Evolutionary conservation across 2,797 vertebrate genomes (phyloP), one percentile per base, ranked within the genome.

Genomic region (Gymnodraco acuticeps): DNA sequence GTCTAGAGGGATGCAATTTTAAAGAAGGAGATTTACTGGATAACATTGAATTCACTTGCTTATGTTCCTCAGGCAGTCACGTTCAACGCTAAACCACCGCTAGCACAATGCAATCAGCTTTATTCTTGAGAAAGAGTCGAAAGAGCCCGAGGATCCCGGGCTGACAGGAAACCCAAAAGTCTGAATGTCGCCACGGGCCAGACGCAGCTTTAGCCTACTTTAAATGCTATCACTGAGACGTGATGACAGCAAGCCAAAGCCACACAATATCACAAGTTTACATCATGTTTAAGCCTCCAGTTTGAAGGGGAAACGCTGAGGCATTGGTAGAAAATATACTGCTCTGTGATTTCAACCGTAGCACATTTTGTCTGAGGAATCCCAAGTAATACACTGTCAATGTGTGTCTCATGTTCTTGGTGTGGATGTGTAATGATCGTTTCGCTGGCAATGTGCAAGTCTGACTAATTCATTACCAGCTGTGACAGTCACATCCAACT

Each of bases 391-490:
- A 75, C 16, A 70, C 75, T 80, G 78, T 69, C 67, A 67, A 63
- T 73, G 82, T 41, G 46, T 52, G 82, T 81, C 86, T 88, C 75
- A 53, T 82, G 86, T 84, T 86, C 71, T 61, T 68, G 23, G 80
- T 62, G 84, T 79, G 83, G 74, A 85, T 70, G 85, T 58, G 87
- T 85, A 77, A 72, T 75, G 78, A 86, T 74, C 75, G 87, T 91
- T 82, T 85, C 19, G 43, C 64, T 80, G 80, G 77, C 78, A 71
- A 75, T 19, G 61, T 70, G 74, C 41, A 62, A 47, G 63, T 87
- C 82, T 89, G 84, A 90, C 81, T 87, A 83, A 92, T 87, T 87
- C 83, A 86, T 85, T 80, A 84, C 55, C 38, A 70, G 64, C 84
- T 82, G 65, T 77, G 80, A 77, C 75, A 78, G 79, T 63, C 72